Conservation (phyloP, 1,140 invertebrate genomes). For the Caligus rogercresseyi region DNA sequence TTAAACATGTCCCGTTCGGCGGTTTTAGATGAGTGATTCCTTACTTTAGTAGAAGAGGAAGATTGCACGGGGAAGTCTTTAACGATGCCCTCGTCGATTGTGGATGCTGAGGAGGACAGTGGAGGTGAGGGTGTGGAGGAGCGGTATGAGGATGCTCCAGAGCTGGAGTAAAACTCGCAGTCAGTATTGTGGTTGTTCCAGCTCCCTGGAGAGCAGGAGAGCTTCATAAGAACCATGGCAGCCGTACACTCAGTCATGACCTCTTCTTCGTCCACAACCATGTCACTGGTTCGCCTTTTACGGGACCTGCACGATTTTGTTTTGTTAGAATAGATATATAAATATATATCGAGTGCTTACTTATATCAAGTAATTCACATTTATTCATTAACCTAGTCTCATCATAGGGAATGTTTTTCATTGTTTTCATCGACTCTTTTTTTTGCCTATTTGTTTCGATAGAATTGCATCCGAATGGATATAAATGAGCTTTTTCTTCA, state of each 20-base stretch:
- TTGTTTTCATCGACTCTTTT: no score
- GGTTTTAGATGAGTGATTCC: no score
- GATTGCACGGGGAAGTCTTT: constrained; percentile 10
- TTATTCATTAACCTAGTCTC: no score
- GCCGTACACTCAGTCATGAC: constrained; percentile 60
- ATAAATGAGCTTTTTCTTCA: no score
- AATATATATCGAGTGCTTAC: no score
- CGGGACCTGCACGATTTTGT: constrained; percentile 53
- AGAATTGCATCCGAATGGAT: no score
- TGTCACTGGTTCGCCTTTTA: constrained; percentile 41
- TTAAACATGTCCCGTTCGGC: no score
- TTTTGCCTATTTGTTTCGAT: no score
- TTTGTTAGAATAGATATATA: constrained; percentile 16
- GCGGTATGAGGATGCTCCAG: constrained; percentile 30
- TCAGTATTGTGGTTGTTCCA: background rate
- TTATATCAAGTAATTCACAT: no score
- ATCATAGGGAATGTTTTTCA: no score
- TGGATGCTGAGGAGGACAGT: constrained; percentile 20
- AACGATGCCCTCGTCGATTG: constrained; percentile 9
- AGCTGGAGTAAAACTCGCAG: background rate
- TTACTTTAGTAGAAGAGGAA: no score
- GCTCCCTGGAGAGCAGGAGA: constrained; percentile 74
- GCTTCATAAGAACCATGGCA: constrained; percentile 81
- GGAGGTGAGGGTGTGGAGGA: constrained; percentile 38
- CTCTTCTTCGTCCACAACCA: constrained; percentile 24